These are phyloP conservation scores for Synergus itoensis DNA, from an alignment of 2,888 invertebrate genomes.

Conservation along the genomic window DNA sequence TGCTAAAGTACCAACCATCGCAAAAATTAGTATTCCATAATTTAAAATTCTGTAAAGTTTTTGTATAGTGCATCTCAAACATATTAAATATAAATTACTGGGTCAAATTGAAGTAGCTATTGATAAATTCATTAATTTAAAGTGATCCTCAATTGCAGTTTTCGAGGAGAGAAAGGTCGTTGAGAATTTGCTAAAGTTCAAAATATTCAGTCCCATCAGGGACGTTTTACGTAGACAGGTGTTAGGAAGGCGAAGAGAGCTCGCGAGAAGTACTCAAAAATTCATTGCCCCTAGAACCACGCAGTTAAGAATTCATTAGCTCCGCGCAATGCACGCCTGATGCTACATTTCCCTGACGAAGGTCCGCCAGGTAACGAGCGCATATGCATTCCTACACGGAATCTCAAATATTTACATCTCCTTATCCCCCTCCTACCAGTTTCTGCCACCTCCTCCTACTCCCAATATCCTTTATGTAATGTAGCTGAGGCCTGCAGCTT, in stretches of 20 bases:
- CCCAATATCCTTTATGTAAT: constrained; percentile 31
- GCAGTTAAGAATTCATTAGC: constrained; percentile 37
- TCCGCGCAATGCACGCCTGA: constrained; percentile 2
- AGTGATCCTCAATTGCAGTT: not conserved
- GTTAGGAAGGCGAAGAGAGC: constrained; percentile 10
- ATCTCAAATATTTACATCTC: constrained; percentile 38
- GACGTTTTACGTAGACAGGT: constrained; percentile 22
- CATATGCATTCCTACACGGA: constrained; percentile 27
- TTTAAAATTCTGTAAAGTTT: not conserved
- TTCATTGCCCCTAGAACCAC: constrained; percentile 28
- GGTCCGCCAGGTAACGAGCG: constrained; percentile 33
- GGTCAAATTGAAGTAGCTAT: not conserved
- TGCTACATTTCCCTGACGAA: constrained; percentile 30
- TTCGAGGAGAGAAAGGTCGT: not conserved
- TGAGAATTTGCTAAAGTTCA: constrained; percentile 9
- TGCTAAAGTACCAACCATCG: not conserved
- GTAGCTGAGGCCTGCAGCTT: constrained; percentile 10
- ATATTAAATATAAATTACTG: not conserved
- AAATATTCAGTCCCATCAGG: constrained; percentile 28
- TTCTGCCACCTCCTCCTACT: constrained; percentile 10
- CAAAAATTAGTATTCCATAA: not conserved
- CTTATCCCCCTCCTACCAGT: constrained; percentile 12
- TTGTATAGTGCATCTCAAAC: not conserved
- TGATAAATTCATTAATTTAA: not conserved
- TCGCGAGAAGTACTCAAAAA: constrained; percentile 29